Evolutionary conservation across 2,888 invertebrate species (phyloP).

Genomic region (Rosalia funebris): DNA sequence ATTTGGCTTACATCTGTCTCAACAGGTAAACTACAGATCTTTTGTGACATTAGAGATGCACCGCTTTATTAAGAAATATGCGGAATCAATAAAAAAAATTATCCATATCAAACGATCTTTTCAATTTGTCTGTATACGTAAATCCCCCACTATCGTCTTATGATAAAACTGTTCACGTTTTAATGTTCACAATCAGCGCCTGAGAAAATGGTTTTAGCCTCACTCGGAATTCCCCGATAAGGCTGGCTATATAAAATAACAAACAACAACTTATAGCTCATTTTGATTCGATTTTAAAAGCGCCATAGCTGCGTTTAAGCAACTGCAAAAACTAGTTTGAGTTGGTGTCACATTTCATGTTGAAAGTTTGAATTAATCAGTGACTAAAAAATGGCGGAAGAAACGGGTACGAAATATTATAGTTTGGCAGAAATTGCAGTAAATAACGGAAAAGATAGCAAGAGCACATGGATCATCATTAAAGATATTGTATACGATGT

Average conservation of each 20-base stretch:
- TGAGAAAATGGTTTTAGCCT: not conserved
- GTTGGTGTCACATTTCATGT: too few species aligned
- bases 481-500: slow-evolving; percentile 76
- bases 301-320: not conserved
- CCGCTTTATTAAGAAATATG: too few species aligned
- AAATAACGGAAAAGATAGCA: slow-evolving; percentile 69
- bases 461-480: slow-evolving; percentile 72
- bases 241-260: slow-evolving; percentile 2
- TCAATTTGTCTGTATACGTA: not conserved
- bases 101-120: not conserved
- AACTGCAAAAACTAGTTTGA: too few species aligned
- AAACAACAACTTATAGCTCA: not conserved
- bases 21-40: too few species aligned
- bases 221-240: slow-evolving; percentile 21
- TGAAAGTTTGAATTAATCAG: not conserved
- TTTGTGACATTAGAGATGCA: too few species aligned
- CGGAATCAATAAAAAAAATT: too few species aligned
- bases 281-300: not conserved
- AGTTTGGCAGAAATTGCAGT: slow-evolving; percentile 68
- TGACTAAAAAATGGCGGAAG: slow-evolving; percentile 9
- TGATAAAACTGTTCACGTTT: not conserved
- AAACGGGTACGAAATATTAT: slow-evolving; percentile 38
- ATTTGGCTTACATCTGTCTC: too few species aligned
- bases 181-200: not conserved
- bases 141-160: not conserved